A percentile compares a stretch with the other conserved stretches of the same genome.
These are phyloP conservation scores for Scrobipalpa costella DNA, from an alignment of 2,888 invertebrate species.

Conservation along the genomic window DNA sequence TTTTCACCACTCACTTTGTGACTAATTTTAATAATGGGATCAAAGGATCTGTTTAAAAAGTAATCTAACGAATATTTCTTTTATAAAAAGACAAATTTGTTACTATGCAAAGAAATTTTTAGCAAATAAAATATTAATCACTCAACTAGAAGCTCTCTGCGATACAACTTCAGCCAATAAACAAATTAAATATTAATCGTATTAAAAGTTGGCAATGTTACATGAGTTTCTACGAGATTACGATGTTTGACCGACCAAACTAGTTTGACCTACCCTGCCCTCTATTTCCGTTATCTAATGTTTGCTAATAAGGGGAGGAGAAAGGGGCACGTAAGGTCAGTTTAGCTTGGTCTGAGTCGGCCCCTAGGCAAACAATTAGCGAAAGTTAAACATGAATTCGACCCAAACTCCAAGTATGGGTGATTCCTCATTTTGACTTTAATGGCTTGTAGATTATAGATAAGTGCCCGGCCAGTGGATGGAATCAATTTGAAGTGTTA, in stretches of 20 bases:
- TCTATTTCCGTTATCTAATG: conserved; percentile 26
- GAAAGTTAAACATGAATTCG: conserved; percentile 68
- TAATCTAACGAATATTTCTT: no score
- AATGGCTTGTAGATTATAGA: conserved; percentile 47
- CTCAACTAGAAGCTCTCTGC: background rate
- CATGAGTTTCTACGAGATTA: conserved; percentile 57
- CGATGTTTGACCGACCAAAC: conserved; percentile 44
- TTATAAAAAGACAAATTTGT: background rate
- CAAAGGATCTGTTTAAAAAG: no score
- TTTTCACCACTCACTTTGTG: no score
- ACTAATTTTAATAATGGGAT: no score
- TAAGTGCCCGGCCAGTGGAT: conserved; percentile 33
- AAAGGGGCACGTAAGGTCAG: conserved; percentile 45
- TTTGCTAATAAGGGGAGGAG: background rate
- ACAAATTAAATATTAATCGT: conserved; percentile 63
- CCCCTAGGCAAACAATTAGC: conserved; percentile 68
- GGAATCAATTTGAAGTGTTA: conserved; percentile 19
- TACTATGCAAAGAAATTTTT: background rate
- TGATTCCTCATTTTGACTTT: conserved; percentile 53
- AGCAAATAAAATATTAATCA: background rate
- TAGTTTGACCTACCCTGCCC: conserved; percentile 36
- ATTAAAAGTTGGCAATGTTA: conserved; percentile 58
- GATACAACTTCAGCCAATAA: conserved; percentile 24
- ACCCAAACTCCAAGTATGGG: conserved; percentile 52
- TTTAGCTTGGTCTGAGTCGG: conserved; percentile 40